phyloP scores from a whole-genome alignment of 2,888 invertebrate genomes.

The Clistopyga incitator region DNA sequence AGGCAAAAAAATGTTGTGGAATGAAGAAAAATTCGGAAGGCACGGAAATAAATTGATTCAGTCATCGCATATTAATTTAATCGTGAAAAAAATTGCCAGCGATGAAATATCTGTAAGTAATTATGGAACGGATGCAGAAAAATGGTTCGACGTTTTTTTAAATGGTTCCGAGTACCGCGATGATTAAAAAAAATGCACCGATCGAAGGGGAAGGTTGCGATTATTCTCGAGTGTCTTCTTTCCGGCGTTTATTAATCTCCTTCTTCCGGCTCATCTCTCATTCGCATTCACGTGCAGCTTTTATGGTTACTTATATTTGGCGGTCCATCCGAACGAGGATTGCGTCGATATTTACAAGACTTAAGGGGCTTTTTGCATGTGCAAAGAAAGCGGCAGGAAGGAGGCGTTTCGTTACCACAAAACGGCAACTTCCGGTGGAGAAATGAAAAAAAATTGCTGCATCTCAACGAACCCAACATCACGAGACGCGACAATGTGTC shows the following conservation, averaged over 20 bases:
- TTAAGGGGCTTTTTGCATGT: conserved; percentile 1
- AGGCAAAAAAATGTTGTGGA: background rate
- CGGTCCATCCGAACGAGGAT: background rate
- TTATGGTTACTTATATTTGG: background rate
- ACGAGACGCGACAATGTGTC: background rate
- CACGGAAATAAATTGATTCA: background rate
- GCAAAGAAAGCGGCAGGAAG: conserved; percentile 32
- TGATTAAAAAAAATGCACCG: background rate
- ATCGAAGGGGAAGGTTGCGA: background rate
- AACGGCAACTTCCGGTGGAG: conserved; percentile 39
- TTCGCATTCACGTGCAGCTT: background rate
- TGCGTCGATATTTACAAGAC: background rate
- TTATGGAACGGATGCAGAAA: background rate
- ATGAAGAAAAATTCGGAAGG: background rate
- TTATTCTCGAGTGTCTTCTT: background rate
- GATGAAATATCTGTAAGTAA: background rate
- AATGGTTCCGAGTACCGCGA: background rate
- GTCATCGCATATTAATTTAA: too few relatives aligned
- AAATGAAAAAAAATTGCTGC: conserved; percentile 13
- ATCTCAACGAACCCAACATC: background rate
- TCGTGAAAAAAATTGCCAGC: too few relatives aligned
- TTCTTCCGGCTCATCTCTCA: conserved; percentile 7
- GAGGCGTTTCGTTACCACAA: conserved; percentile 33
- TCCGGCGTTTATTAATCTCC: background rate
- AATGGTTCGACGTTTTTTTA: background rate